Evolutionary conservation across 2,113 vertebrate genomes (phyloP).

Genomic region (Rhinoderma darwinii): DNA sequence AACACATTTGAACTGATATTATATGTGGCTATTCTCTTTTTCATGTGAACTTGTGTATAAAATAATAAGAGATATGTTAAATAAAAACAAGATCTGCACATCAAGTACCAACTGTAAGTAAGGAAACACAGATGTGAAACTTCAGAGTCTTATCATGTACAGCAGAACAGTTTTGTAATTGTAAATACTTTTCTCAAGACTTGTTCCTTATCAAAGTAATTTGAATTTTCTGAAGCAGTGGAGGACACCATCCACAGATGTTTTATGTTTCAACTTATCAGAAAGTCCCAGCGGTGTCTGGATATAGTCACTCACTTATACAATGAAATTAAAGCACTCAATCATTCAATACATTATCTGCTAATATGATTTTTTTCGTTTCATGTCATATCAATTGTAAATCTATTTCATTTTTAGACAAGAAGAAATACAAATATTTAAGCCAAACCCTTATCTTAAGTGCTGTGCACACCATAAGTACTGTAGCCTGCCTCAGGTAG

Average conservation of each 20-base stretch:
- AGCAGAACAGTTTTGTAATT: conserved; percentile 47
- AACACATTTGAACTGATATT: neutral
- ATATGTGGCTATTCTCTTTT: neutral
- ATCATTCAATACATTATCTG: conserved; percentile 56
- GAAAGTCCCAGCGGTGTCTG: conserved; percentile 49
- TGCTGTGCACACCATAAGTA: no score
- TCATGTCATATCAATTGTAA: conserved; percentile 32
- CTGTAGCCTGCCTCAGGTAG: neutral
- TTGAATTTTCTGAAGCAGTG: conserved; percentile 52
- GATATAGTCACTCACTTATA: conserved; percentile 33
- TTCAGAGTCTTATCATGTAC: conserved; percentile 46
- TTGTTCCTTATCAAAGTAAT: conserved; percentile 56
- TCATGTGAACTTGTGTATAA: neutral
- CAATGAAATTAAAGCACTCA: conserved; percentile 57
- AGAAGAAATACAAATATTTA: conserved; percentile 17
- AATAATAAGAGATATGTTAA: neutral
- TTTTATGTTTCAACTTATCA: conserved; percentile 54
- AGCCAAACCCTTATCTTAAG: neutral
- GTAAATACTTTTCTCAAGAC: conserved; percentile 51
- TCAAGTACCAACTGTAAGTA: conserved; percentile 20
- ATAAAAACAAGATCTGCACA: neutral
- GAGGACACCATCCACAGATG: conserved; percentile 45
- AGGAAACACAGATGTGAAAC: conserved; percentile 26
- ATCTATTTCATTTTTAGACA: conserved; percentile 16
- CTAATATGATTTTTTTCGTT: conserved; percentile 28